Base-by-base conservation (phyloP, 1,140 invertebrate genomes). In the Procambarus clarkii region DNA sequence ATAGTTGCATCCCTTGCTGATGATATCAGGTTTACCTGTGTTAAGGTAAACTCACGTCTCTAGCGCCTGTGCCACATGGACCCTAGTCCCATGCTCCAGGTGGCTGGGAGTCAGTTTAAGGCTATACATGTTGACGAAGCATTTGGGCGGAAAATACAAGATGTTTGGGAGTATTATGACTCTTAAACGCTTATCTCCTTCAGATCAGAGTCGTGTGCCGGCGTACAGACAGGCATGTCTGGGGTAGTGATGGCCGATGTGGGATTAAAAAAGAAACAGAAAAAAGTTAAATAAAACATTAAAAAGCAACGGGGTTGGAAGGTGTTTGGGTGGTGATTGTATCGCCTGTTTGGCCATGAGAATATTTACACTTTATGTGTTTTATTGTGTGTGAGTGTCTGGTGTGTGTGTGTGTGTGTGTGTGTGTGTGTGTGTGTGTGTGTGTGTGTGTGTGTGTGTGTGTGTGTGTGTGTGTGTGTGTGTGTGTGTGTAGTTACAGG, bases 141-240 rank as follows among this genome's bases (percentile, higher is more conserved):
- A 45, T 79, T 46, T 48, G 13, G 77, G 18, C 77, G 46, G 77
- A 79, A 79, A 79, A n/a, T 45, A 45, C 50, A 79, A 7, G 50
- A 48, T 79, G 48, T 13, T 48, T 50, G 11, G 48, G 2, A 15
- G 45, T 44, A 79, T 79, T 79, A 79, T 48, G 45, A 4, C 8
- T 50, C 77, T 79, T 79, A 79, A 3, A 48, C 13, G n/a, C 21
- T 79, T 46, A 78, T 48, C 50, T n/a, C 45, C 48, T 79, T 79
- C 34, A n/a, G 46, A 79, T 79, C 18, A 46, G 50, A 48, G 50
- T 48, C 77, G 45, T 45, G 77, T 46, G 44, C 50, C 44, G 77
- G 3, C 15, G 18, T 45, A 46, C 21, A 21, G 45, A 48, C 21
- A n/a, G 45, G 50, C 18, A n/a, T 79, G n/a, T 8, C 77, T 13